Conservation (phyloP, 1,140 invertebrate species). For the Heliconius melpomene region DNA sequence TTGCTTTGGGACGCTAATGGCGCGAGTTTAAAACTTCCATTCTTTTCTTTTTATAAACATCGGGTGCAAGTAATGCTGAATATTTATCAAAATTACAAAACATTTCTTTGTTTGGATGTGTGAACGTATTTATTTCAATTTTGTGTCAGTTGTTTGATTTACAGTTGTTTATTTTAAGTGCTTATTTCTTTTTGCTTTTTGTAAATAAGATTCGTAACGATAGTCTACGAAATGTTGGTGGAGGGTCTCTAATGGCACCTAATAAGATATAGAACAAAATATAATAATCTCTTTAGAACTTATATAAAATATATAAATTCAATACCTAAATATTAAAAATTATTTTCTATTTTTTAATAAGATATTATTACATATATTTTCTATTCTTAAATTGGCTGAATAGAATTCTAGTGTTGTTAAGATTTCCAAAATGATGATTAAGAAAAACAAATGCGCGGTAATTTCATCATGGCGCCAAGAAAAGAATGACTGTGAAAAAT, state of each 20-base stretch:
- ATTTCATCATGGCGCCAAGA: background rate
- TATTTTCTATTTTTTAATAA: too few species aligned
- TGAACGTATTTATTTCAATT: background rate
- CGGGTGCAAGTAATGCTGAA: slow-evolving; percentile 8
- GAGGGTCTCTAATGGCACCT: too few species aligned
- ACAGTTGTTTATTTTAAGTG: too few species aligned
- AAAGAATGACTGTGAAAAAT: background rate
- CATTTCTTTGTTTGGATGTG: background rate
- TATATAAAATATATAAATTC: too few species aligned
- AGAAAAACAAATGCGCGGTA: background rate
- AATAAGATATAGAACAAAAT: too few species aligned
- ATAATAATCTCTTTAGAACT: too few species aligned
- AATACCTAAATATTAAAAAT: too few species aligned
- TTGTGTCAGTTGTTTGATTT: background rate
- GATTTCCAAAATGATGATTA: background rate
- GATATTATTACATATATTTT: too few species aligned
- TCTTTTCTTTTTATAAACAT: background rate
- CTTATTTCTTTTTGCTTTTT: too few species aligned
- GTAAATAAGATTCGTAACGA: too few species aligned
- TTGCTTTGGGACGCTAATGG: slow-evolving; percentile 14
- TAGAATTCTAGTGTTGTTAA: background rate
- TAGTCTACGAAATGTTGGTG: too few species aligned
- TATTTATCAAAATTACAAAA: slow-evolving; percentile 17
- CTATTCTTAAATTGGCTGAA: too few species aligned
- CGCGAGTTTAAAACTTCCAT: slow-evolving; percentile 11